Base-by-base conservation (phyloP, 2,888 invertebrate species). In the Caenorhabditis becei region DNA sequence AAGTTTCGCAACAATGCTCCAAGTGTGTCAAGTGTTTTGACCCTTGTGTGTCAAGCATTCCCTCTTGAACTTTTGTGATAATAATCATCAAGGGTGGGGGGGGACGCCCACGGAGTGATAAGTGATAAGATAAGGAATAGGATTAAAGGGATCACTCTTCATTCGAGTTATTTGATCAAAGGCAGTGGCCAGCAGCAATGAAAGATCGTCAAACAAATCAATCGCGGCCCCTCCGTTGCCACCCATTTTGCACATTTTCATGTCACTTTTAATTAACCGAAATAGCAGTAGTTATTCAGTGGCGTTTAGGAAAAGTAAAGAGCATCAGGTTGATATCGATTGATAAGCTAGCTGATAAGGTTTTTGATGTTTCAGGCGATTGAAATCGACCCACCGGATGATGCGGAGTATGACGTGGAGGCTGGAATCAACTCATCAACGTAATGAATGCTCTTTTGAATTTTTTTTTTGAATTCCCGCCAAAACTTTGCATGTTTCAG, bases 61-160 rank as follows among this genome's bases (percentile, higher is more conserved):
- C 65, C 74, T 61, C 75, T 75, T 75, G 75, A 75, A 75, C 75
- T 75, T n/a, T n/a, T 75, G 51, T 51, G 61, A 58, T 56, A 41
- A n/a, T n/a, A 20, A n/a, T n/a, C 8, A 44, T 41, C 20, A 4
- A 14, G n/a, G n/a, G 18, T 7, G 37, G n/a, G 16, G 35, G 44
- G 24, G 54, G 51, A 49, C 44, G 51, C 26, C 23, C 18, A 28
- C 20, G 47, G 18, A 14, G 10, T 14, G 47, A 23, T 24, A 35
- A 44, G 28, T 26, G 20, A 24, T 11, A 20, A 18, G 23, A 62
- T 62, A 54, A 71, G 51, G 44, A n/a, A 35, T 65, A 54, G 53
- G 41, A 66, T 66, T 66, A 75, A 66, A 61, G 75, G 75, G 75
- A 66, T 75, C 75, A 75, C 24, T 26, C 7, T 23, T 5, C n/a